These are phyloP conservation scores for Troides aeacus DNA, from an alignment of 2,888 invertebrate genomes.

Conservation along the genomic window DNA sequence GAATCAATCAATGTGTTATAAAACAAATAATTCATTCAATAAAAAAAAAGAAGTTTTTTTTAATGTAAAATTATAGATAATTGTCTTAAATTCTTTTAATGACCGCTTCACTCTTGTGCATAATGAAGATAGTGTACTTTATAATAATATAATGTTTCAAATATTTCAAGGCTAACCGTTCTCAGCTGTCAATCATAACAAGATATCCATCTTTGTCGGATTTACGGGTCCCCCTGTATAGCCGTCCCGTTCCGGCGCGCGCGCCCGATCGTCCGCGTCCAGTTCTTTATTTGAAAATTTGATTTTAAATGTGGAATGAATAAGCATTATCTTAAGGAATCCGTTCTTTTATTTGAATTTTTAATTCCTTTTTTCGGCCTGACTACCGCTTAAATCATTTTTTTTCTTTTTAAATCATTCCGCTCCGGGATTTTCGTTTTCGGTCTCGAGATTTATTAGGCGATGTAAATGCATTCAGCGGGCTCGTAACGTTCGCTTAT, in stretches of 20 bases:
- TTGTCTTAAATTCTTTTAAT: conserved; percentile 34
- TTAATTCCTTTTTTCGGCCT: conserved; percentile 73
- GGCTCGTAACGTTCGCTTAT: conserved; percentile 40
- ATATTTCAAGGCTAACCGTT: conserved; percentile 81
- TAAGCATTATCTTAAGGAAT: conserved; percentile 79
- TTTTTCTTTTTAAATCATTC: conserved; percentile 61
- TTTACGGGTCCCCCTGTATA: conserved; percentile 50
- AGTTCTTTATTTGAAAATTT: conserved; percentile 79
- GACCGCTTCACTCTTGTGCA: conserved; percentile 65
- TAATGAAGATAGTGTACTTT: conserved; percentile 77
- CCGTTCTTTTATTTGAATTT: conserved; percentile 77
- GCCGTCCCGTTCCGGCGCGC: conserved; percentile 56
- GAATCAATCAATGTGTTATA: not conserved
- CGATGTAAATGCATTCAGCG: conserved; percentile 64
- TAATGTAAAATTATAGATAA: not conserved
- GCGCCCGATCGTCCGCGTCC: conserved; percentile 66
- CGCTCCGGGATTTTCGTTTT: conserved; percentile 53
- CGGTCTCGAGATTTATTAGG: conserved; percentile 65
- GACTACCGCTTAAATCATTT: conserved; percentile 64
- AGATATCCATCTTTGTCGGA: conserved; percentile 70
- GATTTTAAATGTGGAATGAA: conserved; percentile 80
- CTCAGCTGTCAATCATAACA: conserved; percentile 81
- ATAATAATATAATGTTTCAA: conserved; percentile 81
- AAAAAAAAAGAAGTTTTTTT: not conserved
- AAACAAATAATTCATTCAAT: not conserved